phyloP scores from a whole-genome alignment of 2,797 vertebrate genomes.

The Novumbra hubbsi region DNA sequence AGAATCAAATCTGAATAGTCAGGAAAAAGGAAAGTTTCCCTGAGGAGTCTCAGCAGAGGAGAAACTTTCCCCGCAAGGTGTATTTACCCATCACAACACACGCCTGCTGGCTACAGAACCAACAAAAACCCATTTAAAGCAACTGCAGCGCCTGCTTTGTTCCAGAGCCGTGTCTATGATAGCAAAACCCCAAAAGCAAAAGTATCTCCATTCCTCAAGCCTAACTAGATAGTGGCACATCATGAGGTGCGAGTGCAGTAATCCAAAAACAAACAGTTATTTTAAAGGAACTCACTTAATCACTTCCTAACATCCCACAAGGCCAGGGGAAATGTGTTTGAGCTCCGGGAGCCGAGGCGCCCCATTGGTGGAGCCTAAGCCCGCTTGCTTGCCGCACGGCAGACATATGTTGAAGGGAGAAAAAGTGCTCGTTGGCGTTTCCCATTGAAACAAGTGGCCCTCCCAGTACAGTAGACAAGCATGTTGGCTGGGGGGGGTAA shows the following conservation, averaged over 20 bases:
- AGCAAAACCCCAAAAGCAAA: neutral
- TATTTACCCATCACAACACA: neutral
- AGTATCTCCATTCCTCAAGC: constrained; percentile 6
- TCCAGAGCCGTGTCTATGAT: neutral
- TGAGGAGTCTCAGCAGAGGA: neutral
- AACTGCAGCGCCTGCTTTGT: neutral
- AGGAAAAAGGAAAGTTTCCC: constrained; percentile 11
- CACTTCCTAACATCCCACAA: neutral
- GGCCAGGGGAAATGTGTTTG: neutral
- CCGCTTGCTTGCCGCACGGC: neutral
- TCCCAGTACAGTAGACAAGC: neutral
- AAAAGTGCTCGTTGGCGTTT: constrained; percentile 3
- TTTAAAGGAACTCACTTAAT: constrained; percentile 9
- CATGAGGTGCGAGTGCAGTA: constrained; percentile 7
- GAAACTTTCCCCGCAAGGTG: neutral
- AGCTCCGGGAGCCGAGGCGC: neutral
- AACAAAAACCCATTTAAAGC: neutral
- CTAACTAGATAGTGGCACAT: neutral
- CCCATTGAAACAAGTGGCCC: neutral
- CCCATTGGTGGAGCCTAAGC: neutral
- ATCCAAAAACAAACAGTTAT: neutral
- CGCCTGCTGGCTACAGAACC: neutral
- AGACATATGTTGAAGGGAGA: constrained; percentile 6
- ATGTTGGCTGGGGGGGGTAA: neutral
- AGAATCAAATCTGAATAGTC: neutral